Percentiles rank a stretch among this genome's conserved stretches.
Conservation (phyloP, 2,113 vertebrate species). For the Dolichallabes microphthalmus region DNA sequence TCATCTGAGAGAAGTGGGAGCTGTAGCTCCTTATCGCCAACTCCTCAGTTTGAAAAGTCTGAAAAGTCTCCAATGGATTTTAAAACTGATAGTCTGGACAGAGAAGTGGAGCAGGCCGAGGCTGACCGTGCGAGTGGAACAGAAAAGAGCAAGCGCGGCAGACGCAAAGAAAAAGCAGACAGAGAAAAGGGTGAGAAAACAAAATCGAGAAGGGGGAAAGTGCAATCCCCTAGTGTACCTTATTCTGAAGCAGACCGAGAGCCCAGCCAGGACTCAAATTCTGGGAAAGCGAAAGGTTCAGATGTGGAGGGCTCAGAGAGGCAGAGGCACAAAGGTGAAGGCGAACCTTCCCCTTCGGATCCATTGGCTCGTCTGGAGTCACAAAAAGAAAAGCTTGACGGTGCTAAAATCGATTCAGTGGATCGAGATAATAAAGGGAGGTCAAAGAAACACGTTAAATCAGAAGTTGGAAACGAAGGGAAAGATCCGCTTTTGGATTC, state of each 20-base stretch:
- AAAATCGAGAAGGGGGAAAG: constrained; percentile 85
- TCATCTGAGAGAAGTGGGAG: constrained; percentile 94
- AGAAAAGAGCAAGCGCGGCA: constrained; percentile 86
- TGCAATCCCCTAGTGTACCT: constrained; percentile 83
- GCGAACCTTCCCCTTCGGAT: constrained; percentile 74
- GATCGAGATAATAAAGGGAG: constrained; percentile 85
- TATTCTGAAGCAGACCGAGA: constrained; percentile 83
- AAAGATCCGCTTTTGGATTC: constrained; percentile 75
- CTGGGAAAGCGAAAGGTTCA: constrained; percentile 78
- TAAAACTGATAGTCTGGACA: constrained; percentile 85
- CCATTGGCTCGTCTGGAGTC: constrained; percentile 77
- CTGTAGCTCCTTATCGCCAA: constrained; percentile 90
- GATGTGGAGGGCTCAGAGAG: constrained; percentile 82
- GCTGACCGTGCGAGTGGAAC: constrained; percentile 71
- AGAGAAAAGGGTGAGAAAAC: constrained; percentile 83
- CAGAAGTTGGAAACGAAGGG: constrained; percentile 77
- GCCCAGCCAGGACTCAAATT: constrained; percentile 76
- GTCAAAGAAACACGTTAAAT: constrained; percentile 84
- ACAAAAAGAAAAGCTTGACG: constrained; percentile 81
- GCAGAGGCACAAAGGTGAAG: constrained; percentile 80
- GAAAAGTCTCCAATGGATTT: constrained; percentile 85
- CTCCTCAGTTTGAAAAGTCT: constrained; percentile 85
- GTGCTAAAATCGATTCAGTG: constrained; percentile 78
- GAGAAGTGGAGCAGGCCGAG: constrained; percentile 77
- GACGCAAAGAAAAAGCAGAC: constrained; percentile 88